phyloP scores from a whole-genome alignment of 2,797 vertebrate species.

The Orientallactaga sibirica region DNA sequence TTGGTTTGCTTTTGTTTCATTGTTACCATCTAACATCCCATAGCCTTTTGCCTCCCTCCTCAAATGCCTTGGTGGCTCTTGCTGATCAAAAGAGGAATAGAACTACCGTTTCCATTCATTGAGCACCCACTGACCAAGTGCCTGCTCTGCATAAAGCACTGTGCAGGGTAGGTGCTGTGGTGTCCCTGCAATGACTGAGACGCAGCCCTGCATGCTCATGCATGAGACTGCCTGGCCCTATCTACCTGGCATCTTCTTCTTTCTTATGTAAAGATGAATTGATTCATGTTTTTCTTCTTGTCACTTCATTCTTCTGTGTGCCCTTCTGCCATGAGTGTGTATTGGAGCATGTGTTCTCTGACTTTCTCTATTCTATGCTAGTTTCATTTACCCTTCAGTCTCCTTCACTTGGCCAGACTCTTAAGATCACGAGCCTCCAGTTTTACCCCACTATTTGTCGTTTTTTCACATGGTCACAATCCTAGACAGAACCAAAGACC shows the following conservation, averaged over 20 bases:
- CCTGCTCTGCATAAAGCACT: slow-evolving; percentile 30
- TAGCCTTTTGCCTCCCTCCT: slow-evolving; percentile 52
- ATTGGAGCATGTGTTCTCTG: slow-evolving; percentile 72
- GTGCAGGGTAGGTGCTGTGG: slow-evolving; percentile 23
- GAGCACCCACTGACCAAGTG: slow-evolving; percentile 45
- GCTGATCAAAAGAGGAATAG: slow-evolving; percentile 71
- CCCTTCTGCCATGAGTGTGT: not conserved
- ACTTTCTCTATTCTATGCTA: slow-evolving; percentile 67
- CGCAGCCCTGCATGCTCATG: slow-evolving; percentile 26
- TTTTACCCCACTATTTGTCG: slow-evolving; percentile 56
- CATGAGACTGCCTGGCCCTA: slow-evolving; percentile 37
- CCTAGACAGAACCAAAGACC: slow-evolving; percentile 83
- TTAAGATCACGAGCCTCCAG: slow-evolving; percentile 51
- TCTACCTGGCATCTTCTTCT: slow-evolving; percentile 34
- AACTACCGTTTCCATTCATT: slow-evolving; percentile 39
- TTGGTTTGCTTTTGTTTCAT: slow-evolving; percentile 14
- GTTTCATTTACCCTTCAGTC: slow-evolving; percentile 49
- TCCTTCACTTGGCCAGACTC: slow-evolving; percentile 57
- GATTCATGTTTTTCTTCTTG: slow-evolving; percentile 7
- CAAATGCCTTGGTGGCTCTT: slow-evolving; percentile 72
- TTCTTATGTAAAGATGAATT: slow-evolving; percentile 29
- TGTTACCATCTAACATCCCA: not conserved
- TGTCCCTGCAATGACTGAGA: not conserved
- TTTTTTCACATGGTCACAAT: slow-evolving; percentile 64
- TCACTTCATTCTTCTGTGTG: slow-evolving; percentile 18